These are phyloP conservation scores for Pitangus sulphuratus DNA, from an alignment of 2,797 vertebrate genomes.

Conservation along the genomic window DNA sequence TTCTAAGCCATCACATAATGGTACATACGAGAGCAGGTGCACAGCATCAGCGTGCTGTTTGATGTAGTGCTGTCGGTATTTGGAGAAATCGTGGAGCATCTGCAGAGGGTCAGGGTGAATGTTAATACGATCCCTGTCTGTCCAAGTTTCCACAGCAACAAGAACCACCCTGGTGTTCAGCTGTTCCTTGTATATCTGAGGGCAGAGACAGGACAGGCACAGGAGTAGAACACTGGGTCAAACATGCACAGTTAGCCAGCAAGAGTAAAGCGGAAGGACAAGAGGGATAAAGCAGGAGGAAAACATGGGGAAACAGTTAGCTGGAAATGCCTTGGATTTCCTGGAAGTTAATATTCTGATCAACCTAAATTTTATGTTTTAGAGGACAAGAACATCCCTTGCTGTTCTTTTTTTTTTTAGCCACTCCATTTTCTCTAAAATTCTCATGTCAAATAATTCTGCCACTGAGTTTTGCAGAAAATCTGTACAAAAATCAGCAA, in stretches of 20 bases:
- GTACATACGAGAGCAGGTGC: constrained; percentile 93
- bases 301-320: constrained; percentile 72
- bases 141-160: constrained; percentile 96
- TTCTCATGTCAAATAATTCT: not conserved
- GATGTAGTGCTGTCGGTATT: constrained; percentile 91
- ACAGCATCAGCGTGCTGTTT: constrained; percentile 90
- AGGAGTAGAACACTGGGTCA: constrained; percentile 80
- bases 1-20: not conserved
- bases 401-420: not conserved
- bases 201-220: constrained; percentile 77
- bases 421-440: not conserved
- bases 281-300: constrained; percentile 72
- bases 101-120: constrained; percentile 89
- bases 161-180: constrained; percentile 95
- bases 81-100: constrained; percentile 92
- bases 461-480: not conserved
- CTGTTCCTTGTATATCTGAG: constrained; percentile 96
- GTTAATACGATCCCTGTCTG: constrained; percentile 90
- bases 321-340: not conserved
- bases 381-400: not conserved
- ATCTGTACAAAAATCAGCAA: not conserved
- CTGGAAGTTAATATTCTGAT: not conserved
- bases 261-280: constrained; percentile 73
- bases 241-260: constrained; percentile 73
- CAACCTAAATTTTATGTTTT: not conserved